phyloP scores from a whole-genome alignment of 2,888 invertebrate genomes.

The Xiphydria camelus region DNA sequence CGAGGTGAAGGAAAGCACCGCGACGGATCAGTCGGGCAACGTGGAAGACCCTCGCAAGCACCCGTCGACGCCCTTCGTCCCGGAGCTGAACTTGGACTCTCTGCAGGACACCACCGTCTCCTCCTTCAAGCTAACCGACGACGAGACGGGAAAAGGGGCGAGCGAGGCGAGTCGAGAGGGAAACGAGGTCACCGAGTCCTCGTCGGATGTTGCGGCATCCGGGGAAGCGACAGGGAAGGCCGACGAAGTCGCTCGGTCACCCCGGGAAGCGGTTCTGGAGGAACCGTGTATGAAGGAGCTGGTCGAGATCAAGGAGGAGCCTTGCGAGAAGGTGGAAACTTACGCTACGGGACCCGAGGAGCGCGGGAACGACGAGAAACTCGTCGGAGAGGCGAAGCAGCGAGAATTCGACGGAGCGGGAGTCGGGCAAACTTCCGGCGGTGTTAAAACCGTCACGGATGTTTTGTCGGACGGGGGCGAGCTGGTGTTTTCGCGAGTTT shows the following conservation, averaged over 20 bases:
- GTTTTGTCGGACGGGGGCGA: neutral
- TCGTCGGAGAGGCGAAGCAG: neutral
- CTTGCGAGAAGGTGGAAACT: slow-evolving; percentile 9
- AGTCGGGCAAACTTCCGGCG: neutral
- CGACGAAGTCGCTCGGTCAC: neutral
- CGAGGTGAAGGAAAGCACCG: slow-evolving; percentile 37
- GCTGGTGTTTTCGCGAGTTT: neutral
- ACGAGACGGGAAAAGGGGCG: slow-evolving; percentile 23
- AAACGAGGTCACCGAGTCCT: slow-evolving; percentile 25
- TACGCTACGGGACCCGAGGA: slow-evolving; percentile 7
- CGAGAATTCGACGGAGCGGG: slow-evolving; percentile 1
- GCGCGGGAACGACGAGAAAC: neutral
- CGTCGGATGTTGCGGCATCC: slow-evolving; percentile 25
- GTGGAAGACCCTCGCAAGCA: too few relatives aligned
- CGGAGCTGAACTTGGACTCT: slow-evolving; percentile 49
- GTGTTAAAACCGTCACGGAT: neutral
- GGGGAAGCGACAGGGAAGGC: slow-evolving; percentile 18
- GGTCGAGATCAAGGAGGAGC: slow-evolving; percentile 16
- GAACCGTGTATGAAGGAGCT: slow-evolving; percentile 8
- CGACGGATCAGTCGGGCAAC: slow-evolving; percentile 25
- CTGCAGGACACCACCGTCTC: slow-evolving; percentile 48
- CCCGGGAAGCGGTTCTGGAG: neutral
- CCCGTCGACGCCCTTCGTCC: slow-evolving; percentile 44
- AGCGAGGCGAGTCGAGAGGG: slow-evolving; percentile 13
- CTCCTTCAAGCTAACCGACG: slow-evolving; percentile 40